Conservation (phyloP, 2,797 vertebrate genomes). For the Oreortyx pictus region DNA sequence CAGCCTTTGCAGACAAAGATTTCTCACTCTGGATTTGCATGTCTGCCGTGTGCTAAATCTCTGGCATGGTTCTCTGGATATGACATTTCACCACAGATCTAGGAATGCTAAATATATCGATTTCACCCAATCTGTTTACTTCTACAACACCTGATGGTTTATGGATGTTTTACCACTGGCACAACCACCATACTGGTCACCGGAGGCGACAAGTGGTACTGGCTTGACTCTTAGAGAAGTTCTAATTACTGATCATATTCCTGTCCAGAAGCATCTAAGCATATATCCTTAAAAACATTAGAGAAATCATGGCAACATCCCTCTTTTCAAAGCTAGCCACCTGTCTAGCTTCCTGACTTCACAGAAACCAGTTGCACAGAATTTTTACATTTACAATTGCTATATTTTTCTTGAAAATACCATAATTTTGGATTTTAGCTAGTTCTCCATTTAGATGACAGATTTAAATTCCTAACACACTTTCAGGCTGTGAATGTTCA, state of each 20-base stretch:
- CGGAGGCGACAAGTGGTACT: not conserved
- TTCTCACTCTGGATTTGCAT: not conserved
- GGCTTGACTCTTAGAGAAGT: not conserved
- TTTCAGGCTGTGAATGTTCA: not conserved
- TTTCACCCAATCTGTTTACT: not conserved
- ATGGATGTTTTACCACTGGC: not conserved
- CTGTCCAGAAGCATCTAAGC: not conserved
- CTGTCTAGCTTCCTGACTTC: not conserved
- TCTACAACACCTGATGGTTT: not conserved
- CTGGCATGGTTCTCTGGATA: not conserved
- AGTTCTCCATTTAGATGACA: not conserved
- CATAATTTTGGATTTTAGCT: not conserved
- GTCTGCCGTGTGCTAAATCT: not conserved
- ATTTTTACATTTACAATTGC: not conserved
- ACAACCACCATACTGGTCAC: not conserved
- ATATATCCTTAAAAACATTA: not conserved
- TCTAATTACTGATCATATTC: not conserved
- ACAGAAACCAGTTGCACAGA: not conserved
- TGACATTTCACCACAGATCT: not conserved
- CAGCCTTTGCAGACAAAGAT: not conserved
- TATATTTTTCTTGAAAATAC: not conserved
- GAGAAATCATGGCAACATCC: not conserved
- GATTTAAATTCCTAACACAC: not conserved
- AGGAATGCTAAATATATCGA: not conserved
- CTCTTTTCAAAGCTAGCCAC: not conserved